These are phyloP conservation scores for Anoplius nigerrimus DNA, from an alignment of 2,888 invertebrate genomes.

Conservation along the genomic window DNA sequence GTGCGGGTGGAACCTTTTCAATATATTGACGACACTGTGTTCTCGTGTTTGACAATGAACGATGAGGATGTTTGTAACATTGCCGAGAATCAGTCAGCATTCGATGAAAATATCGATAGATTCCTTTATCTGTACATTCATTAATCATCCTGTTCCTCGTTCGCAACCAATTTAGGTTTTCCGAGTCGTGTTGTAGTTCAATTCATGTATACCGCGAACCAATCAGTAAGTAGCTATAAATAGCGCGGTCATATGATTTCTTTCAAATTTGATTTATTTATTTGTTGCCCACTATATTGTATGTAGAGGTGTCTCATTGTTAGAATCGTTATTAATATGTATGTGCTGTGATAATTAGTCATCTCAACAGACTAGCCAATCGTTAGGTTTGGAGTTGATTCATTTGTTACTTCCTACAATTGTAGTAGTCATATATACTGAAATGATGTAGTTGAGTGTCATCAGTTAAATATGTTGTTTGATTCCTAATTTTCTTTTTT, in stretches of 20 bases:
- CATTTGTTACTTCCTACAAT: neutral
- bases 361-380: too few relatives aligned
- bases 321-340: too few relatives aligned
- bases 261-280: slow-evolving; percentile 23
- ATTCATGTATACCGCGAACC: slow-evolving; percentile 36
- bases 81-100: too few relatives aligned
- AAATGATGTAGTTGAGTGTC: neutral
- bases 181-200: slow-evolving; percentile 38
- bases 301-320: too few relatives aligned
- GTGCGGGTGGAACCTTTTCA: neutral
- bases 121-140: neutral
- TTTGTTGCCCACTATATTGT: neutral
- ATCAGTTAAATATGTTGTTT: neutral
- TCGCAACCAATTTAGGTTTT: slow-evolving; percentile 44
- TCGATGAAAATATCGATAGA: too few relatives aligned
- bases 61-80: slow-evolving; percentile 21
- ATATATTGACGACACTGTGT: slow-evolving; percentile 1
- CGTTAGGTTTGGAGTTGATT: neutral
- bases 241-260: slow-evolving; percentile 42
- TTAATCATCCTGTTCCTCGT: neutral
- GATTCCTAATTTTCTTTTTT: neutral
- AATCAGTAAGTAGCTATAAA: slow-evolving; percentile 40
- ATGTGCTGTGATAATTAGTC: too few relatives aligned
- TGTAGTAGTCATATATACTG: neutral
- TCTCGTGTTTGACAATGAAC: slow-evolving; percentile 23